These are phyloP conservation scores for Oriolus oriolus DNA, from an alignment of 2,113 vertebrate species.

Conservation along the genomic window DNA sequence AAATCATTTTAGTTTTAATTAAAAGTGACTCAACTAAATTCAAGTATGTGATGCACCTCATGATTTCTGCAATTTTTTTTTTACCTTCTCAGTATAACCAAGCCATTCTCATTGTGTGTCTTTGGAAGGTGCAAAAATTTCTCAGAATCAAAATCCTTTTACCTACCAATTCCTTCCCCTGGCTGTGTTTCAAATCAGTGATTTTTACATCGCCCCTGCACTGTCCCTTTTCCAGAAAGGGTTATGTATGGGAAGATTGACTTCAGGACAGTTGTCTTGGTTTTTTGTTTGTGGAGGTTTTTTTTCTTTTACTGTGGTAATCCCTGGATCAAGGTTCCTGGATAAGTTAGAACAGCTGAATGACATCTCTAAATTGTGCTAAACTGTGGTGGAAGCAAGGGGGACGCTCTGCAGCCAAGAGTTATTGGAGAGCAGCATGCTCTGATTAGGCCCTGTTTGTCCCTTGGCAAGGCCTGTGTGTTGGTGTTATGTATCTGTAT, in stretches of 20 bases:
- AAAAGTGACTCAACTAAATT: background rate
- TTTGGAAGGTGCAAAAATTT: background rate
- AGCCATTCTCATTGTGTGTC: background rate
- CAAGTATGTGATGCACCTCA: background rate
- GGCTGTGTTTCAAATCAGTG: background rate
- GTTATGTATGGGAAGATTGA: fast-evolving
- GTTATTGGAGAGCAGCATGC: background rate
- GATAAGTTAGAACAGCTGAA: background rate
- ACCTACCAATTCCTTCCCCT: background rate
- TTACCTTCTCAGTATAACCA: background rate
- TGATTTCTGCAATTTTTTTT: background rate
- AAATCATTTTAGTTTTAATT: background rate
- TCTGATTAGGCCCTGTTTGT: background rate
- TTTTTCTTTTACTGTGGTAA: background rate
- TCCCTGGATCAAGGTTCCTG: background rate
- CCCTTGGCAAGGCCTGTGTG: background rate
- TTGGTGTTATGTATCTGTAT: background rate
- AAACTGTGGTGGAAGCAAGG: background rate
- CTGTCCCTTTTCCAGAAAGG: background rate
- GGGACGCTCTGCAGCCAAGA: background rate
- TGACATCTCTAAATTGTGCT: background rate
- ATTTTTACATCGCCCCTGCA: background rate
- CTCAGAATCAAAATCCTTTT: background rate
- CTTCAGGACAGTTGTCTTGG: background rate
- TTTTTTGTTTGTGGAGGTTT: background rate